Percentiles rank a stretch among this genome's conserved stretches.
Conservation (phyloP, 1,140 invertebrate species). For the Heliconius hermathena region DNA sequence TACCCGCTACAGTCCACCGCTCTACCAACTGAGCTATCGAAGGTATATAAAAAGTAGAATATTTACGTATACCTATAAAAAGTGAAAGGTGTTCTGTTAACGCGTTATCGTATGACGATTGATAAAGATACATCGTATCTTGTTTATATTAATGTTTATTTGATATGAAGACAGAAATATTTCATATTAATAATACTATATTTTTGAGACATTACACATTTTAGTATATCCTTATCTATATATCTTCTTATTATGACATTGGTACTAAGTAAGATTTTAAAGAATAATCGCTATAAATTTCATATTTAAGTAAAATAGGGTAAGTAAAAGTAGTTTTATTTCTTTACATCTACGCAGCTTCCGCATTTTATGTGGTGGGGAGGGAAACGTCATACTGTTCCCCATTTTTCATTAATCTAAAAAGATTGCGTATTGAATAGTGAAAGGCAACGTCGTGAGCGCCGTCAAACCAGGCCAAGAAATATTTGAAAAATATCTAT, state of each 20-base stretch:
- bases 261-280: no score
- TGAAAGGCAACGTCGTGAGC: no score
- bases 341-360: neutral
- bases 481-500: no score
- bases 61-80: conserved; percentile 10
- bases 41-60: conserved; percentile 36
- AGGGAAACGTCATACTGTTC: neutral
- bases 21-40: conserved; percentile 82
- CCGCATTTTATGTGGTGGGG: neutral
- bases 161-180: neutral
- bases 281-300: no score
- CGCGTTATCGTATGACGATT: neutral
- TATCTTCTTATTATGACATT: no score
- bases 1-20: conserved; percentile 76
- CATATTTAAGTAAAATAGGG: no score
- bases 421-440: neutral
- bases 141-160: conserved; percentile 3
- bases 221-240: no score
- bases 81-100: conserved; percentile 14
- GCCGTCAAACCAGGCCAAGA: no score
- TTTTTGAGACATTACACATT: no score
- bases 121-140: neutral
- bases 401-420: neutral
- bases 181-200: neutral
- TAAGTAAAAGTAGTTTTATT: neutral